Evolutionary conservation across 2,113 vertebrate species (phyloP), one percentile per base, ranked within the genome.

Genomic region (Girardinichthys multiradiatus): DNA sequence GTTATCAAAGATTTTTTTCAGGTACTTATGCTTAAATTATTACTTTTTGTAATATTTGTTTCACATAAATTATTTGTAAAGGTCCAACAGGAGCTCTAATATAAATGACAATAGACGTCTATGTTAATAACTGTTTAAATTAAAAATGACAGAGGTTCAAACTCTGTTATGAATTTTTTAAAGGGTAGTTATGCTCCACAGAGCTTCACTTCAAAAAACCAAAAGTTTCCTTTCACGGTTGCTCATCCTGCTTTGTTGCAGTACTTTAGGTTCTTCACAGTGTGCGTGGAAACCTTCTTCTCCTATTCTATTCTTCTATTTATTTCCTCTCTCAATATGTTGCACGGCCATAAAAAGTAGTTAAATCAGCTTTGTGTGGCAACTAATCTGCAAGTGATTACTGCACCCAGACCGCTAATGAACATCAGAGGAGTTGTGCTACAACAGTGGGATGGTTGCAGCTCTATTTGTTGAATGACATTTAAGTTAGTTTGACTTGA

Each of bases 331-430:
- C 1, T 6, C 48, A 39, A 39, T 11, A 6, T 11, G 7, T 39
- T 39, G 37, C 8, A 39, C 12, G 37, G 11, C 11, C 37, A 10
- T 6, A 33, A 33, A 54, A 84, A 80, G 73, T 88, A 87, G 90
- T 90, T 88, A 74, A 66, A 83, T 85, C 75, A 78, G 72, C 78
- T 88, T 86, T 81, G 79, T 86, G 78, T 77, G 85, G 75, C 74
- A 63, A 79, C 80, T 76, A 72, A 70, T 81, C 75, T 37, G 26
- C 69, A 0, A 69, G 10, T 72, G 62, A 54, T 81, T 82, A 85
- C 76, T 82, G 75, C 84, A 57, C 80, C 88, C 77, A 57, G 79
- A 45, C 31, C 4, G 4, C 73, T 89, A 80, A 91, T 86, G 84
- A 88, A 76, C 81, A 81, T 72, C 7, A 1, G 54, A 70, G 82